phyloP scores from a whole-genome alignment of 2,113 vertebrate species.

The Corythornis cristatus region DNA sequence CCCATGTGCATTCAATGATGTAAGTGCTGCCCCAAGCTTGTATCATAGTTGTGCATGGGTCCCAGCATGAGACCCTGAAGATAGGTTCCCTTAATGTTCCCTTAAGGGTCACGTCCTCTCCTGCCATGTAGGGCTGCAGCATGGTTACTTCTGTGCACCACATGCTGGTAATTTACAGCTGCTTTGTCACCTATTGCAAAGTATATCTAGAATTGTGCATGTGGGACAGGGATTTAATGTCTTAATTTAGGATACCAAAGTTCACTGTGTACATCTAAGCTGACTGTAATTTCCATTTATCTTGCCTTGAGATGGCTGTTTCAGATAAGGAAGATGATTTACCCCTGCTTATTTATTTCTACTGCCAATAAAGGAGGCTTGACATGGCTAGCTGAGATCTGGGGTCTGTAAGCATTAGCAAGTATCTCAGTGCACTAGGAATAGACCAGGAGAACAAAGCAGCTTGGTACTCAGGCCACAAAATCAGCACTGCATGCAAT shows the following conservation, averaged over 20 bases:
- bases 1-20: not conserved
- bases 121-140: not conserved
- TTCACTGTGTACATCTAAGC: not conserved
- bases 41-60: accelerated
- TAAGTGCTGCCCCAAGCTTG: not conserved
- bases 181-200: not conserved
- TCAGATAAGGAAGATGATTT: not conserved
- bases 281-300: not conserved
- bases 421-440: not conserved
- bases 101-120: not conserved
- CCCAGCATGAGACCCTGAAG: not conserved
- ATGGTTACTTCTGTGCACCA: not conserved
- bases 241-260: not conserved
- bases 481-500: not conserved
- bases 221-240: not conserved
- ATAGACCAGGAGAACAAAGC: not conserved
- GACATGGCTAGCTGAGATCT: not conserved
- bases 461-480: not conserved
- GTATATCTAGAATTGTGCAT: not conserved
- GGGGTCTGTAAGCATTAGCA: not conserved
- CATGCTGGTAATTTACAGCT: not conserved
- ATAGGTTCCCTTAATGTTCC: not conserved
- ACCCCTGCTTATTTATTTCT: not conserved
- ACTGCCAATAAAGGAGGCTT: not conserved
- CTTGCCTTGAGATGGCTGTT: not conserved